Evolutionary conservation across 1,140 invertebrate genomes (phyloP), one percentile per base, ranked within the genome.

Genomic region (Cyrtorhinus lividipennis): DNA sequence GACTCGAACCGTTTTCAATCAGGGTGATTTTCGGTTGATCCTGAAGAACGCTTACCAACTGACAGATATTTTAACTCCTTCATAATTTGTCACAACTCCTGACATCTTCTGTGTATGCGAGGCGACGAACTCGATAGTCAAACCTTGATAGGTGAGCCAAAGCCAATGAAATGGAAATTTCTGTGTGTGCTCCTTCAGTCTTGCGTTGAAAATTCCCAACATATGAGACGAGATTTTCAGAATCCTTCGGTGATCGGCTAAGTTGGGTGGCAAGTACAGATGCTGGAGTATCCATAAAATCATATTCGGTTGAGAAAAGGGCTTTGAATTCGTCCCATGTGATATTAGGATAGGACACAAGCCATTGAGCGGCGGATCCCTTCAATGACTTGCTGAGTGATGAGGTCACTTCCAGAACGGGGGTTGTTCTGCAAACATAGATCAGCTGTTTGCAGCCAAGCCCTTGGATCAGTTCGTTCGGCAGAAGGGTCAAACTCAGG

Each of bases 301-400:
- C 62, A 30, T 24, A 66, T 46, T 27, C 62, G 18, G 62, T 20
- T 5, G 46, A 13, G 13, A 66, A 66, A 38, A 64, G 22, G 56
- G 38, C 59, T 64, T 64, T 65, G 23, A 64, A 64, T 44, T 65
- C 25, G 30, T 24, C 24, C 64, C 65, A 66, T 12, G 62, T 65
- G n/a, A 66, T 59, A 12, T 45, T 30, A 5, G 57, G 24, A 18
- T 25, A 61, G n/a, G 56, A 30, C 2, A 66, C 56, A n/a, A 65
- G 25, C 63, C 63, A 65, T 8, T 38, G 24, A 10, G 65, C 59
- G 13, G 63, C 65, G 12, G 56, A 56, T 57, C 63, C 63, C 58
- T 62, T 26, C 24, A 65, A 56, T 8, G 53, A 46, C 18, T 59
- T 64, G 18, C 62, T 58, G 24, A 65, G 56, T 12, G 62, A 23